A percentile compares a stretch with the other conserved stretches of the same genome.
Evolutionary conservation across 1,140 invertebrate genomes (phyloP).

Genomic region (Aradophagus sp.): DNA sequence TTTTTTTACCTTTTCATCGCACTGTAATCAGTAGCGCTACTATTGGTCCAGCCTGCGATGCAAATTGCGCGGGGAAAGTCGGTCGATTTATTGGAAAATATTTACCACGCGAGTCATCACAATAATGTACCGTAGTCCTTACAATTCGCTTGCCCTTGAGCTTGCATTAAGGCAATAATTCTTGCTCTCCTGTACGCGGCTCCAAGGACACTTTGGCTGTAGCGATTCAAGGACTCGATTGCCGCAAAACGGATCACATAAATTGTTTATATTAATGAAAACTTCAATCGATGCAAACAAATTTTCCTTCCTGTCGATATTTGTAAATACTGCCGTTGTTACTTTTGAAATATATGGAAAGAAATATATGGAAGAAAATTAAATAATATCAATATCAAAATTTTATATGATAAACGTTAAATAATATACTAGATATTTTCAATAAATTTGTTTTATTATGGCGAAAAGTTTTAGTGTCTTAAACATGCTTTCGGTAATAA

Average conservation of each 20-base stretch:
- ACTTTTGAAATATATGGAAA: conserved; percentile 11
- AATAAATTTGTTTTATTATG: too few relatives aligned
- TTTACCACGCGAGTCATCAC: conserved; percentile 22
- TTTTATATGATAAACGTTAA: too few relatives aligned
- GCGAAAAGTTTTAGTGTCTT: too few relatives aligned
- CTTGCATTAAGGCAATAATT: conserved; percentile 41
- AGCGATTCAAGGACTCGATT: conserved; percentile 22
- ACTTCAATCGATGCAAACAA: conserved; percentile 6
- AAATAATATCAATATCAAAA: too few relatives aligned
- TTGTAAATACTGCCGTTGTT: neutral
- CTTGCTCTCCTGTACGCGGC: conserved; percentile 16
- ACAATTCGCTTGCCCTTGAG: conserved; percentile 27
- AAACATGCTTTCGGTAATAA: too few relatives aligned
- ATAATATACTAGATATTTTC: too few relatives aligned
- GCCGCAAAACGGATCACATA: conserved; percentile 10
- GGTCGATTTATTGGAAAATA: conserved; percentile 31
- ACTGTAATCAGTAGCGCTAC: conserved; percentile 8
- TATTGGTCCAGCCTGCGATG: neutral
- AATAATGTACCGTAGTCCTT: conserved; percentile 30
- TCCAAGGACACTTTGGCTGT: conserved; percentile 31
- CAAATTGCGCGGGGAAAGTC: conserved; percentile 25
- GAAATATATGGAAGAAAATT: too few relatives aligned
- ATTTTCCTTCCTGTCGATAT: conserved; percentile 13
- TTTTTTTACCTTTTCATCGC: conserved; percentile 8
- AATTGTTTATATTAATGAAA: conserved; percentile 35